A percentile compares a stretch with the other conserved stretches of the same genome.
These are phyloP conservation scores for Aplodontia rufa DNA, from an alignment of 2,113 vertebrate genomes.

Conservation along the genomic window DNA sequence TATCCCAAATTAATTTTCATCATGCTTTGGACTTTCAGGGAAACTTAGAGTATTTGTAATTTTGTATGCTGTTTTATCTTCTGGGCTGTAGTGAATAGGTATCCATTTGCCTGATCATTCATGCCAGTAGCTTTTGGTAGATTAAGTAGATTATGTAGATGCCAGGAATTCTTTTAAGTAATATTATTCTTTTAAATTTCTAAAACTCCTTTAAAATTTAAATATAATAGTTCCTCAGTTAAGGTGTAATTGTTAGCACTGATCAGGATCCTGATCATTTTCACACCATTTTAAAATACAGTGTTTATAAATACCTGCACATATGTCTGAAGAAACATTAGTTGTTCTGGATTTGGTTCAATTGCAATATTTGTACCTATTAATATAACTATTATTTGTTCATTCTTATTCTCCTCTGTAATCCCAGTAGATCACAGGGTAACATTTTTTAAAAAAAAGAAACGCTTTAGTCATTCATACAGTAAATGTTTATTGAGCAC, in stretches of 20 bases:
- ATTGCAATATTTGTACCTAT: not conserved
- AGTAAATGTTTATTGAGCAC: not conserved
- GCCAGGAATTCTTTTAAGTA: not conserved
- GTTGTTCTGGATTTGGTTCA: slow-evolving; percentile 23
- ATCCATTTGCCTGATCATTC: not conserved
- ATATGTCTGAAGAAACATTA: not conserved
- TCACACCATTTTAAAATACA: slow-evolving; percentile 34
- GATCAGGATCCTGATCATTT: not conserved
- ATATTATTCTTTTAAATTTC: not conserved
- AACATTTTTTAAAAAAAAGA: not conserved
- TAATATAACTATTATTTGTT: not conserved
- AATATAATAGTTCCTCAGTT: not conserved
- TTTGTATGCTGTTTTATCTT: not conserved
- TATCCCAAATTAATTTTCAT: not conserved
- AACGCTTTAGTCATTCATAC: not conserved
- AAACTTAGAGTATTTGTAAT: not conserved
- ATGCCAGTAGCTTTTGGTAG: not conserved
- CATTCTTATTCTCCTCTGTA: not conserved
- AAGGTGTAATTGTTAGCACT: not conserved
- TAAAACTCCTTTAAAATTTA: not conserved
- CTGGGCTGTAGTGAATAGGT: not conserved
- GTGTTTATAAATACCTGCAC: not conserved
- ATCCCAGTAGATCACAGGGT: not conserved
- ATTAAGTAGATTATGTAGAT: slow-evolving; percentile 4
- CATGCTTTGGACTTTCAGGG: not conserved